Conservation (phyloP, 2,888 invertebrate species). For the Antitype chi region DNA sequence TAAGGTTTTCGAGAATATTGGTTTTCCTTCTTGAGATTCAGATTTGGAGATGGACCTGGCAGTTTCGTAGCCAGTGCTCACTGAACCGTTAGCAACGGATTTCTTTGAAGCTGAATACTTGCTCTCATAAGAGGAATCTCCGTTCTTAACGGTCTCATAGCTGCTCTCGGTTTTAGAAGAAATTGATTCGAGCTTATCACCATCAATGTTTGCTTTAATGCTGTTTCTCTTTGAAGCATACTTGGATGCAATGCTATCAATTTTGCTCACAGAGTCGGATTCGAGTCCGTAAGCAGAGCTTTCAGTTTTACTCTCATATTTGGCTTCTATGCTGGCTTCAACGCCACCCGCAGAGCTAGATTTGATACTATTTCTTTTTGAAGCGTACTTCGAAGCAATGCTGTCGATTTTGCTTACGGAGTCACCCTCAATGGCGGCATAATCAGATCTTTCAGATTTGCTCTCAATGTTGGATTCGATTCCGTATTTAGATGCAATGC, state of each 20-base stretch:
- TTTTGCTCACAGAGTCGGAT: slow-evolving; percentile 69
- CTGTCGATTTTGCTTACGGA: slow-evolving; percentile 67
- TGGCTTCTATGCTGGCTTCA: slow-evolving; percentile 70
- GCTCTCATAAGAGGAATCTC: slow-evolving; percentile 78
- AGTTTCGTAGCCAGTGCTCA: slow-evolving; percentile 75
- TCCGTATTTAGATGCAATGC: slow-evolving; percentile 81
- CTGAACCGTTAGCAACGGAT: slow-evolving; percentile 81
- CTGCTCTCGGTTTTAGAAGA: slow-evolving; percentile 79
- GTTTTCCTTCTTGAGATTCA: slow-evolving; percentile 90
- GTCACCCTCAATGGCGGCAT: slow-evolving; percentile 64
- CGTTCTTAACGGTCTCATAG: slow-evolving; percentile 79
- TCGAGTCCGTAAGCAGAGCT: slow-evolving; percentile 60
- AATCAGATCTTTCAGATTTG: slow-evolving; percentile 66
- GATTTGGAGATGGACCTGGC: slow-evolving; percentile 76
- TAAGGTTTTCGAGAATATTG: slow-evolving; percentile 93
- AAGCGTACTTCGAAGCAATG: slow-evolving; percentile 70
- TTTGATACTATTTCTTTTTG: slow-evolving; percentile 73
- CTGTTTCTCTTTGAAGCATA: slow-evolving; percentile 73
- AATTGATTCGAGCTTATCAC: slow-evolving; percentile 75
- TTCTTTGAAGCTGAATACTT: slow-evolving; percentile 77
- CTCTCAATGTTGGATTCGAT: slow-evolving; percentile 73
- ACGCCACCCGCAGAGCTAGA: slow-evolving; percentile 74
- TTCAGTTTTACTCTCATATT: slow-evolving; percentile 64
- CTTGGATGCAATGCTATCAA: slow-evolving; percentile 74
- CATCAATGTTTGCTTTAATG: slow-evolving; percentile 75